Evolutionary conservation across 2,888 invertebrate genomes (phyloP).

Genomic region (Globia sparganii): DNA sequence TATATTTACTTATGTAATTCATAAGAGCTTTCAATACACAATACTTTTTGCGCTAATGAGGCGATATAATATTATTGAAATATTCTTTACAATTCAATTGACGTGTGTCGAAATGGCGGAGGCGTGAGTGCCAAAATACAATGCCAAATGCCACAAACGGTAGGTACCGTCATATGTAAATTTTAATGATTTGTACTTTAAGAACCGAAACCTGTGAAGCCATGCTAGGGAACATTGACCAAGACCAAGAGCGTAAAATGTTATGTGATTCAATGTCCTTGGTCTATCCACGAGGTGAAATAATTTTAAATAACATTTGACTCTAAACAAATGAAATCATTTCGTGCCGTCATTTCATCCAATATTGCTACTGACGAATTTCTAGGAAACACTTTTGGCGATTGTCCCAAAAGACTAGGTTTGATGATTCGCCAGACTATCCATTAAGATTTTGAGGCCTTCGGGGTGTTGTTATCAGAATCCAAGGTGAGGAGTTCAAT

Average conservation of each 20-base stretch:
- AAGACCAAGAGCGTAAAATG: background rate
- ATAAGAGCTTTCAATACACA: slow-evolving; percentile 19
- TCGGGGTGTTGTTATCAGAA: slow-evolving; percentile 30
- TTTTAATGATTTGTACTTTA: background rate
- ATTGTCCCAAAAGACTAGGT: slow-evolving; percentile 55
- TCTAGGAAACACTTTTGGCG: slow-evolving; percentile 62
- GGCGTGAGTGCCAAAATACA: slow-evolving; percentile 1
- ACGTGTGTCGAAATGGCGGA: slow-evolving; percentile 8
- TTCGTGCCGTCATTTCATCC: slow-evolving; percentile 17
- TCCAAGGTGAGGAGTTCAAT: slow-evolving; percentile 38
- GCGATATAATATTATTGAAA: slow-evolving; percentile 26
- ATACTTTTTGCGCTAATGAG: slow-evolving; percentile 45
- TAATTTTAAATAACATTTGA: slow-evolving; percentile 39
- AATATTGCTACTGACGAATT: slow-evolving; percentile 51
- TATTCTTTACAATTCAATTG: slow-evolving; percentile 46
- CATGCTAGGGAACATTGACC: background rate
- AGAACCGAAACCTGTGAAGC: background rate
- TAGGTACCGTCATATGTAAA: background rate
- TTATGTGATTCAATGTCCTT: slow-evolving; percentile 26
- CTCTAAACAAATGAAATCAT: slow-evolving; percentile 44
- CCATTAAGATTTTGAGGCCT: slow-evolving; percentile 45
- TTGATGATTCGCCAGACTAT: slow-evolving; percentile 59
- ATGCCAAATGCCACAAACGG: background rate
- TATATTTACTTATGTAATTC: slow-evolving; percentile 34
- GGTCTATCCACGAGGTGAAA: slow-evolving; percentile 25